Percentiles rank a stretch among this genome's conserved stretches.
Conservation (phyloP, 2,888 invertebrate genomes). For the Erebia aethiops region DNA sequence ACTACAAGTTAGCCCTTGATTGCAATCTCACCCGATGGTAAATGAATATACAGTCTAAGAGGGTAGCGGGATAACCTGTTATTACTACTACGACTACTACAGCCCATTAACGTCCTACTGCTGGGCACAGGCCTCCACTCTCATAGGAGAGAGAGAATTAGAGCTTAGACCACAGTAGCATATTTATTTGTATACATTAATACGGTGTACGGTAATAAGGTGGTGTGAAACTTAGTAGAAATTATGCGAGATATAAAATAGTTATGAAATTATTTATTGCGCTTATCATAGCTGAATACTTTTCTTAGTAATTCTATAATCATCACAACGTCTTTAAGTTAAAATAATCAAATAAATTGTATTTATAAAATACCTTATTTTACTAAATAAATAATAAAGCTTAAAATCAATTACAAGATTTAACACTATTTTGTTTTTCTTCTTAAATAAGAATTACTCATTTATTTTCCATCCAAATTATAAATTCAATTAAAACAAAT, state of each 20-base stretch:
- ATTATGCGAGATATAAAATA: constrained; percentile 1
- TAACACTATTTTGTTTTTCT: not conserved
- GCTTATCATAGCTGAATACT: constrained; percentile 8
- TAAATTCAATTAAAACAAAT: not conserved
- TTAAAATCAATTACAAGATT: constrained; percentile 25
- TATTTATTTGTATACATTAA: too few species aligned
- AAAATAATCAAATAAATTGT: constrained; percentile 19
- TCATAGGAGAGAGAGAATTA: too few species aligned
- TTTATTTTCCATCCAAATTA: not conserved
- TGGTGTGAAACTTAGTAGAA: not conserved
- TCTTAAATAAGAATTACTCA: not conserved
- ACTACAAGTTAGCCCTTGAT: too few species aligned
- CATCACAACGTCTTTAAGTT: constrained; percentile 38
- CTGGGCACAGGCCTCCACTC: too few species aligned
- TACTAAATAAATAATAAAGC: constrained; percentile 45
- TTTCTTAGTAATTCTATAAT: constrained; percentile 17
- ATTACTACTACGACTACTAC: too few species aligned
- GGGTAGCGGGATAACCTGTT: too few species aligned
- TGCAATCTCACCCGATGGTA: too few species aligned
- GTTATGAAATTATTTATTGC: constrained; percentile 20
- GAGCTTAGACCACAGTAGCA: too few species aligned
- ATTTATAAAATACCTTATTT: constrained; percentile 28
- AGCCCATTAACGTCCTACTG: too few species aligned
- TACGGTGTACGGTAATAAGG: too few species aligned
- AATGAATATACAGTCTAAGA: too few species aligned